Base-by-base conservation (phyloP, 2,888 invertebrate species). In the Epirrhoe tristata region DNA sequence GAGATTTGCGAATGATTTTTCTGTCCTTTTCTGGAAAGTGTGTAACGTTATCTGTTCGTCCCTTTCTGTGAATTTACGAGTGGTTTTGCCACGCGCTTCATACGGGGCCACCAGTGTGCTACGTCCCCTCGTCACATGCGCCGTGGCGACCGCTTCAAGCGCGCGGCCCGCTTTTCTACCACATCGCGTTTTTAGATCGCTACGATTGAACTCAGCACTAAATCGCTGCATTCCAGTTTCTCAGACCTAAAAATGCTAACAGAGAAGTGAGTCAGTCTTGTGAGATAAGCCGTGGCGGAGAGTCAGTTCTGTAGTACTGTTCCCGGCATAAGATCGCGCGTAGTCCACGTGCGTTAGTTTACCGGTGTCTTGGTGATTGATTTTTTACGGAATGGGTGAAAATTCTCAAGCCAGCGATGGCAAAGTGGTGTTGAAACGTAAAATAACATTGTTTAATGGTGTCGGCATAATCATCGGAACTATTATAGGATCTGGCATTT, bases 401-500 rank as follows among this genome's bases (percentile, higher is more conserved):
- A 88, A 92, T 85, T 86, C 86, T 78, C 86, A 86, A 74, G 81
- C 84, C 76, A 87, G 80, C 65, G 87, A 88, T 79, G 94, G 91
- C 63, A 95, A 95, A 89, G 94, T 96, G 76, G 95, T 96, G 76
- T 88, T 97, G 71, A 96, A 97, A 91, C 95, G 97, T 69, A 97
- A 97, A 93, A 96, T 98, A 79, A 97, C 97, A 36, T 94, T 98
- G 53, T 93, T 96, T 77, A 97, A 97, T 91, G 98, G 98, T 75
- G 97, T 98, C 32, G 96, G 97, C 34, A 95, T 98, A 69, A 98
- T 98, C 80, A 97, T 98, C 52, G 98, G 98, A 48, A 96, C 96
- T 36, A 98, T 98, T 79, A 97, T 98, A 74, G 98, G 98, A 53
- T 95, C 98, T 68, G 98, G 98, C 59, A 98, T 98, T 77, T 98